These are phyloP conservation scores for Catocala nupta DNA, from an alignment of 2,888 invertebrate genomes.

Conservation along the genomic window DNA sequence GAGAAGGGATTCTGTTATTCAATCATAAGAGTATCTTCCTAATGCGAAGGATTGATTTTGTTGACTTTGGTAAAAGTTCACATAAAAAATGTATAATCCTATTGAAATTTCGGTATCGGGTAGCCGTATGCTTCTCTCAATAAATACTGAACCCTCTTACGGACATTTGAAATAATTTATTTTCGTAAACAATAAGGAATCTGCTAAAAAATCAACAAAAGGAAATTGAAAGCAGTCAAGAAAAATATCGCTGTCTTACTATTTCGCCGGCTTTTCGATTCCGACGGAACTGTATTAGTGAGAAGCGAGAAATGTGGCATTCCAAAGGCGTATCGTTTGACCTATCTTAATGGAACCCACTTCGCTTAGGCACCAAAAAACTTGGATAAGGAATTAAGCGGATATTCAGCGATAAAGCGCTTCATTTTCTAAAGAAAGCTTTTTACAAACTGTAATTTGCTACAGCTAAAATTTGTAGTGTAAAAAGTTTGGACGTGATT, in stretches of 20 bases:
- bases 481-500: slow-evolving; percentile 39
- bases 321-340: slow-evolving; percentile 69
- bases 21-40: slow-evolving; percentile 10
- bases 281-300: slow-evolving; percentile 47
- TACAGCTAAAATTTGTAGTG: slow-evolving; percentile 25
- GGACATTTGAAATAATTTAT: background rate
- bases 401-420: slow-evolving; percentile 53
- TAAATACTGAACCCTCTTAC: too few relatives aligned
- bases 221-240: slow-evolving; percentile 45
- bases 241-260: slow-evolving; percentile 36
- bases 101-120: too few relatives aligned
- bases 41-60: background rate
- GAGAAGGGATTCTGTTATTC: slow-evolving; percentile 19
- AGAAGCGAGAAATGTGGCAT: slow-evolving; percentile 52
- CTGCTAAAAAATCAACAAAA: slow-evolving; percentile 27
- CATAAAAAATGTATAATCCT: slow-evolving; percentile 8
- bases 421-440: slow-evolving; percentile 33
- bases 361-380: slow-evolving; percentile 68
- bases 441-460: slow-evolving; percentile 42
- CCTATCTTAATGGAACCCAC: slow-evolving; percentile 76
- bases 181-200: background rate
- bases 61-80: background rate
- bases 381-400: slow-evolving; percentile 57
- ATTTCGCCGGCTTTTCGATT: slow-evolving; percentile 41
- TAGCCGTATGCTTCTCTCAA: too few relatives aligned